These are phyloP conservation scores for Drosophila arizonae DNA, from an alignment of 1,140 invertebrate genomes.

Conservation along the genomic window DNA sequence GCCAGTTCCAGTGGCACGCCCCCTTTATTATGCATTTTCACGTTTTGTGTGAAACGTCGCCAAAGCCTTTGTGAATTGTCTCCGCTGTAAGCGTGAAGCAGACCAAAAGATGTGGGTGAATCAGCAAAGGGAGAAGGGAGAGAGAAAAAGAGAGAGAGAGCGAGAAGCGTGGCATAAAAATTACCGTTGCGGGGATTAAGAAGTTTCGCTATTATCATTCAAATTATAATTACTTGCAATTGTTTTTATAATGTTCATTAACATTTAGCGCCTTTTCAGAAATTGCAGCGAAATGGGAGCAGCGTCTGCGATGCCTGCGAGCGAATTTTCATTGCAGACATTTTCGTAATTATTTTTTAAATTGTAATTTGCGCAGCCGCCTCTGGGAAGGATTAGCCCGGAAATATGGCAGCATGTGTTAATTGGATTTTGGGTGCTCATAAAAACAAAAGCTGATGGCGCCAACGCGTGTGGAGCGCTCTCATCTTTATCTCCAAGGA, in stretches of 20 bases:
- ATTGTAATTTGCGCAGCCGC: conserved; percentile 68
- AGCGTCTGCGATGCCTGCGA: conserved; percentile 11
- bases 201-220: conserved; percentile 81
- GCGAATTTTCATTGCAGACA: conserved; percentile 63
- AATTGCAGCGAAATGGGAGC: conserved; percentile 50
- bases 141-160: background rate
- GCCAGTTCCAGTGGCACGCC: conserved; percentile 32
- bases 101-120: background rate
- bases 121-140: background rate
- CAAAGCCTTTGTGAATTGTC: conserved; percentile 41
- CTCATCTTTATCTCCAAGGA: background rate
- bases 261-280: conserved; percentile 74
- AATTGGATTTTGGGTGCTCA: conserved; percentile 63
- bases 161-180: conserved; percentile 56
- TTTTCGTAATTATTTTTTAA: conserved; percentile 79
- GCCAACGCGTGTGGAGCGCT: conserved; percentile 8
- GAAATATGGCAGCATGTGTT: conserved; percentile 70
- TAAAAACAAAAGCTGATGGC: conserved; percentile 47
- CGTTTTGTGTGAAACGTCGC: conserved; percentile 38
- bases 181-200: conserved; percentile 79
- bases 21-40: conserved; percentile 70
- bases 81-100: conserved; percentile 2
- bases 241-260: conserved; percentile 81
- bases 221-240: conserved; percentile 81
- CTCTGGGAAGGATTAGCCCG: conserved; percentile 58